Percentiles rank a stretch among this genome's conserved stretches.
Evolutionary conservation across 1,140 invertebrate species (phyloP).

Genomic region (Sesamia nonagrioides): DNA sequence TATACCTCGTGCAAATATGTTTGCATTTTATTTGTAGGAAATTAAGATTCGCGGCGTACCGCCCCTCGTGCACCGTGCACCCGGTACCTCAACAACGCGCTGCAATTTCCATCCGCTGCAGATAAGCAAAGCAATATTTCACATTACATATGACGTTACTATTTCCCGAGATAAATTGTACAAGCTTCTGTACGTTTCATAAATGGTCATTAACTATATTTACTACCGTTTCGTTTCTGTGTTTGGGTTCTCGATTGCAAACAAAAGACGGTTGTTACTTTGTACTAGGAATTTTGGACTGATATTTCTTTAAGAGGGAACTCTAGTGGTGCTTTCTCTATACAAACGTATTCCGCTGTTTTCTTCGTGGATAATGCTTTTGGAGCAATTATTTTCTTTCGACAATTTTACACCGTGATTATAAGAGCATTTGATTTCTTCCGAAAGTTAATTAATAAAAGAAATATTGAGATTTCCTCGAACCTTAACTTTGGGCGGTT

Average conservation of each 20-base stretch:
- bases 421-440: too few relatives aligned
- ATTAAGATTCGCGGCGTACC: constrained; percentile 59
- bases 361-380: too few relatives aligned
- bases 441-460: too few relatives aligned
- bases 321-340: too few relatives aligned
- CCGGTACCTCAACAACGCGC: constrained; percentile 47
- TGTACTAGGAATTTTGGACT: neutral
- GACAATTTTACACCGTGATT: too few relatives aligned
- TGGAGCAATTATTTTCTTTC: too few relatives aligned
- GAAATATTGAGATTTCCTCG: too few relatives aligned
- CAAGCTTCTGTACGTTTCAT: constrained; percentile 15
- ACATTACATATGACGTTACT: constrained; percentile 58
- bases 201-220: constrained; percentile 14
- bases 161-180: constrained; percentile 55
- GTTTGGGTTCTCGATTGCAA: neutral
- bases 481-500: too few relatives aligned
- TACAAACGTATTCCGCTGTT: too few relatives aligned
- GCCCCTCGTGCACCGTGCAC: neutral
- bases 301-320: neutral
- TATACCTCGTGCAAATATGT: constrained; percentile 50
- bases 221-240: neutral
- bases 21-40: constrained; percentile 69
- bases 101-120: constrained; percentile 63
- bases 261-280: neutral
- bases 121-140: constrained; percentile 66